Evolutionary conservation across 2,888 invertebrate species (phyloP), one percentile per base, ranked within the genome.

Genomic region (Pseudeuparius sepicola): DNA sequence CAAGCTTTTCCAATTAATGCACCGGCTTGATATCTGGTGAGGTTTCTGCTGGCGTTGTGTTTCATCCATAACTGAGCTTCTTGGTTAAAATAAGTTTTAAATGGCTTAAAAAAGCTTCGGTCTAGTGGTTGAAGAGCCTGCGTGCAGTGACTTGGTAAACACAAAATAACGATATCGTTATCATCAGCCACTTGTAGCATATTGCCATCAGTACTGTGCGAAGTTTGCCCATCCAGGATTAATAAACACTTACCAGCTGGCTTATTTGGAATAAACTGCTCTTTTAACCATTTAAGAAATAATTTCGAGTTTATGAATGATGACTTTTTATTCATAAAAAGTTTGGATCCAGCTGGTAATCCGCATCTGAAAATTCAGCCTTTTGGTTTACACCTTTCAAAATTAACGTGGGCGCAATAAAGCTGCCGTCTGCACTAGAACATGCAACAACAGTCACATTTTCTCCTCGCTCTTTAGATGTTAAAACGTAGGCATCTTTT

Each of bases 41-140:
- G 17, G 31, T 31, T 31, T 31, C 31, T 31, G 31, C 9, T 31
- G 31, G 31, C 2, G 24, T 28, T 24, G 33, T 25, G 26, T n/a
- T 11, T 23, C n/a, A 40, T 34, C 31, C 36, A 36, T 36, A 33
- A 15, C 16, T 37, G 23, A 10, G 30, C 23, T 25, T 34, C 37
- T 17, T 41, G 29, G 20, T 49, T 42, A 38, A 30, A 54, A 34
- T 42, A 36, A 23, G 31, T 34, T 43, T 54, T 52, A 14, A 54
- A 40, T 20, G 46, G 36, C 38, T 49, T 51, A 35, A 53, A 51
- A 31, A 32, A 40, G 31, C 45, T 13, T 20, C 44, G 24, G 32
- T 54, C 48, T 10, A 54, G 36, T 4, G 51, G 51, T 33, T 54
- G 52, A 4, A 54, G 39, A 31, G 43, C 45, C 17, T 53, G 49